phyloP scores from a whole-genome alignment of 2,113 vertebrate genomes.

The Pandion haliaetus region DNA sequence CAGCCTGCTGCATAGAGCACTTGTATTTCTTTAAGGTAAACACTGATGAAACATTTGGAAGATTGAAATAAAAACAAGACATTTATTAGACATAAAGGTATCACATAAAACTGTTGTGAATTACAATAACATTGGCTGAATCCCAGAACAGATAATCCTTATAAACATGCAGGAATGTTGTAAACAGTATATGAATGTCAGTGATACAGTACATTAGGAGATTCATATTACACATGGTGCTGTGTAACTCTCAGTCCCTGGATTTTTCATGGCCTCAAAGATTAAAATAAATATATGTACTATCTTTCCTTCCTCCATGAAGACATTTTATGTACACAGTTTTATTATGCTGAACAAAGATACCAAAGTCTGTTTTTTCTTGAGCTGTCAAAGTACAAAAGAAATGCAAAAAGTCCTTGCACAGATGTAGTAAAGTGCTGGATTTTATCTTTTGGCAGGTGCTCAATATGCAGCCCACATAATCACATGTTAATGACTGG shows the following conservation, averaged over 20 bases:
- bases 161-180: conserved; percentile 68
- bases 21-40: conserved; percentile 59
- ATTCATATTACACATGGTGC: conserved; percentile 53
- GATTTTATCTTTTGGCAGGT: conserved; percentile 88
- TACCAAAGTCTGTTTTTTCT: conserved; percentile 56
- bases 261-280: conserved; percentile 46
- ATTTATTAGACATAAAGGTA: conserved; percentile 67
- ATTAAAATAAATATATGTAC: conserved; percentile 61
- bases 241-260: conserved; percentile 13
- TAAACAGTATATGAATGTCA: conserved; percentile 67
- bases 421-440: conserved; percentile 80
- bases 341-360: conserved; percentile 68
- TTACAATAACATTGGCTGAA: conserved; percentile 63
- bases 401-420: conserved; percentile 79
- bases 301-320: conserved; percentile 37
- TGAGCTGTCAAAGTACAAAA: conserved; percentile 75
- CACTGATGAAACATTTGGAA: conserved; percentile 45
- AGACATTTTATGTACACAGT: conserved; percentile 58
- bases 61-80: conserved; percentile 65
- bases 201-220: conserved; percentile 60
- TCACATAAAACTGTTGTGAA: conserved; percentile 66
- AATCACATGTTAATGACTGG: conserved; percentile 86
- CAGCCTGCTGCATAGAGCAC: neutral
- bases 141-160: conserved; percentile 66
- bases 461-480: conserved; percentile 89